These are phyloP conservation scores for Falco biarmicus DNA, from an alignment of 2,797 vertebrate species.

Conservation along the genomic window DNA sequence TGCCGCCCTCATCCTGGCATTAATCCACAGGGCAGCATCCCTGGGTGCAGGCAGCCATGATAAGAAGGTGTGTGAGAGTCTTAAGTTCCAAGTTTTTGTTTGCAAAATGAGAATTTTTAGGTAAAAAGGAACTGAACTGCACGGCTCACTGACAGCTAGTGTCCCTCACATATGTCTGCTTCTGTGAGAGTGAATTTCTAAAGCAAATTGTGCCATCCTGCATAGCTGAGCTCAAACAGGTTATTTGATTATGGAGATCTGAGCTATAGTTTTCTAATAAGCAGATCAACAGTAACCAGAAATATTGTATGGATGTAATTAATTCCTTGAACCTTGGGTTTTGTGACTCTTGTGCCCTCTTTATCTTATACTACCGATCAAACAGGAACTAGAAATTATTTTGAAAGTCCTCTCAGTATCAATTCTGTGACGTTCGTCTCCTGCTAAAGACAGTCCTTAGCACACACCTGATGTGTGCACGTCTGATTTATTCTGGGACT, in stretches of 20 bases:
- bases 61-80: neutral
- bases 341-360: neutral
- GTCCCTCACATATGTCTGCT: neutral
- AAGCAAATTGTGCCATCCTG: neutral
- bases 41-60: neutral
- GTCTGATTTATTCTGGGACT: neutral
- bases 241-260: neutral
- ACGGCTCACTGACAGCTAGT: neutral
- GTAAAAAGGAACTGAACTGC: neutral
- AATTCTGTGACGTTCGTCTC: neutral
- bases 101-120: neutral
- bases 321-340: neutral
- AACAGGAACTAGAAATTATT: neutral
- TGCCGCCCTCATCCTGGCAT: neutral
- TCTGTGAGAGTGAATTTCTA: neutral
- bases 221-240: neutral
- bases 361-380: neutral
- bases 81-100: neutral
- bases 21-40: neutral
- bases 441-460: neutral
- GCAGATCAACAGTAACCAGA: neutral
- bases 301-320: neutral
- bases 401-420: neutral
- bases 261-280: neutral
- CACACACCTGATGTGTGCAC: conserved; percentile 18